Evolutionary conservation across 2,113 vertebrate genomes (phyloP), one percentile per base, ranked within the genome.

Genomic region (Polypterus bichir): DNA sequence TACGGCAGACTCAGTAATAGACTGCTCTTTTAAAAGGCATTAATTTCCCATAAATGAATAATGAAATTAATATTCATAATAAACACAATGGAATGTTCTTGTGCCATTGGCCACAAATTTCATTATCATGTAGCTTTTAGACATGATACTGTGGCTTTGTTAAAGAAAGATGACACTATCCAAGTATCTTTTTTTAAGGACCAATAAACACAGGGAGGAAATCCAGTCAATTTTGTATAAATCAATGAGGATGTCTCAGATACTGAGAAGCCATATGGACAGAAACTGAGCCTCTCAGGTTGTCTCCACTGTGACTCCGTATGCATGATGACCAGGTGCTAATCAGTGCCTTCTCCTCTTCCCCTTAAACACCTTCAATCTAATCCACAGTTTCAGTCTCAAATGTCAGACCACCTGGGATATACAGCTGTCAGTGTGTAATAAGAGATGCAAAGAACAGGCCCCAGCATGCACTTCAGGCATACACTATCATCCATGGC

Each of bases 331-430:
- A 79, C 86, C 88, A 83, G 69, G 77, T 83, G 88, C 81, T 87
- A 84, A 87, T 78, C 73, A 47, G 82, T 79, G 77, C 81, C 81
- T 84, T 76, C 78, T 83, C 84, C 76, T 81, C 65, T 77, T 78
- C 75, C 80, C 75, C 77, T 86, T 76, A 77, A 89, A 90, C 89
- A 94, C 90, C 91, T 94, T 90, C 89, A 74, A 71, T 90, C 88
- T 86, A 82, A 82, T 89, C 86, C 79, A 59, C 83, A 81, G 85
- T 76, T 85, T 86, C 77, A 79, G 79, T 89, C 89, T 95, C 90
- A 83, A 89, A 93, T 98, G 88, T 95, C 93, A 91, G 87, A 90
- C 91, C 91, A 93, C 92, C 91, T 94, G 93, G 92, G 91, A 92
- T 80, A 87, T 27, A 62, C 93, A 97, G 91, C 92, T 98, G 93